Evolutionary conservation across 2,797 vertebrate genomes (phyloP).

Genomic region (Hipposideros larvatus): DNA sequence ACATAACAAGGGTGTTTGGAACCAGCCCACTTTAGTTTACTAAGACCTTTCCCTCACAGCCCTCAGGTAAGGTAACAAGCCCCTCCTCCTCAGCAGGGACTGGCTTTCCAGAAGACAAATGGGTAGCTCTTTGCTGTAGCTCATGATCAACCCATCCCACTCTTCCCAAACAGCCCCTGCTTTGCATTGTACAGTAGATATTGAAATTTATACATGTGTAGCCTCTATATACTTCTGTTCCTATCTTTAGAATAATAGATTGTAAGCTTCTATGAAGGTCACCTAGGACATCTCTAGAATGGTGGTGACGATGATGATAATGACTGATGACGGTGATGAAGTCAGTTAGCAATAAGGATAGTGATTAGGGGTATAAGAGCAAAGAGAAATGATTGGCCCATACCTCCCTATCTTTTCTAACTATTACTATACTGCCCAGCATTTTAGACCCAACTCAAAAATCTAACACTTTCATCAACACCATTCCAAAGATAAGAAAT

Average conservation of each 20-base stretch:
- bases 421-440: background rate
- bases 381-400: background rate
- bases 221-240: background rate
- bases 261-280: background rate
- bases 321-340: background rate
- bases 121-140: background rate
- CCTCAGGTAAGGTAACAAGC: background rate
- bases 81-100: background rate
- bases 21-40: background rate
- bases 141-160: background rate
- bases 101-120: background rate
- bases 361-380: background rate
- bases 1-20: background rate
- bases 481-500: background rate
- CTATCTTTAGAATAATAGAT: background rate
- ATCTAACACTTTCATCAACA: background rate
- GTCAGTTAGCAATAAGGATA: background rate
- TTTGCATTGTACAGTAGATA: background rate
- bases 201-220: background rate
- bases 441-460: background rate
- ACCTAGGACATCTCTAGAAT: background rate
- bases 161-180: background rate
- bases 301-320: too few species aligned
- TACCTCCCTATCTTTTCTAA: background rate
- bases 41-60: background rate